A percentile compares a stretch with the other conserved stretches of the same genome.
Conservation (phyloP, 1,140 invertebrate genomes). For the Drosophila nikananu region DNA sequence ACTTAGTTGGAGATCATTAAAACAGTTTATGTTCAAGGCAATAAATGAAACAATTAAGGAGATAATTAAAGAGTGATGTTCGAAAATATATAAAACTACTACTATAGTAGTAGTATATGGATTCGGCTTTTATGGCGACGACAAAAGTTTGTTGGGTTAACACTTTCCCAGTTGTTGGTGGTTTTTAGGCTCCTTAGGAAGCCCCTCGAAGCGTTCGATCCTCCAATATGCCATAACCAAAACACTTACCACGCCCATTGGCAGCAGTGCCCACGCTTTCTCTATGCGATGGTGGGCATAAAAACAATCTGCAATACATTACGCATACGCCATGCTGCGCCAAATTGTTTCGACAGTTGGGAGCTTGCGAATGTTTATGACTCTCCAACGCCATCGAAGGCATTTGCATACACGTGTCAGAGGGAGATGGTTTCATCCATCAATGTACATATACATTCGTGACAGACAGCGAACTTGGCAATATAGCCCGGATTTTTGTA, state of each 20-base stretch:
- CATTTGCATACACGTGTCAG: slow-evolving; percentile 61
- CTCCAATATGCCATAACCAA: slow-evolving; percentile 37
- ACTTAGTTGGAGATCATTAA: slow-evolving; percentile 14
- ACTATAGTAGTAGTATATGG: background rate
- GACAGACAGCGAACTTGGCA: slow-evolving; percentile 11
- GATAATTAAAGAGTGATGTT: slow-evolving; percentile 32
- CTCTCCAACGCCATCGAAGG: slow-evolving; percentile 8
- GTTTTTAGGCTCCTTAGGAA: background rate
- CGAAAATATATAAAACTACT: too few species aligned
- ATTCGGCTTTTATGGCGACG: slow-evolving; percentile 16
- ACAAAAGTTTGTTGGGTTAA: slow-evolving; percentile 20
- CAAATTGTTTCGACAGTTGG: slow-evolving; percentile 66
- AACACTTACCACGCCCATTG: slow-evolving; percentile 35
- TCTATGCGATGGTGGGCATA: slow-evolving; percentile 13
- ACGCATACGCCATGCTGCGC: slow-evolving; percentile 70
- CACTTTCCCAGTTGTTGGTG: slow-evolving; percentile 5
- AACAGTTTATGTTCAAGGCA: slow-evolving; percentile 28
- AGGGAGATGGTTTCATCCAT: slow-evolving; percentile 15
- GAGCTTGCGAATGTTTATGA: slow-evolving; percentile 30
- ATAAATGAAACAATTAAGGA: slow-evolving; percentile 28
- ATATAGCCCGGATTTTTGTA: slow-evolving; percentile 11
- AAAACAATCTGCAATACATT: slow-evolving; percentile 75
- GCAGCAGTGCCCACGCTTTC: slow-evolving; percentile 14
- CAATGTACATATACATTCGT: slow-evolving; percentile 16
- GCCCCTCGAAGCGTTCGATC: slow-evolving; percentile 21